Evolutionary conservation across 2,888 invertebrate species (phyloP).

Genomic region (Rhagium mordax): DNA sequence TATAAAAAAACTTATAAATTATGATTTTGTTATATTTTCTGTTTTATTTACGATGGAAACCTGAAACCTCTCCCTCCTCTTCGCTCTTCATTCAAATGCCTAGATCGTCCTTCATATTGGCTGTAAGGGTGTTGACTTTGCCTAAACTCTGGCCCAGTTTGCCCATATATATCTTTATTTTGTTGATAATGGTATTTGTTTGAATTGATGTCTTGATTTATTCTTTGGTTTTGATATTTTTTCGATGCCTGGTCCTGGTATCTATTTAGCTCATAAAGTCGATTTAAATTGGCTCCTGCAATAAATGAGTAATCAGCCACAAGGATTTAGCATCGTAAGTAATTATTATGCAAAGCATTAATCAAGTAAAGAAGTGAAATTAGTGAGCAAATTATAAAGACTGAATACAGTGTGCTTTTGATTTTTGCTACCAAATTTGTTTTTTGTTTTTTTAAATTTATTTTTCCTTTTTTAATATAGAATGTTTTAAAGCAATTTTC

Average conservation of each 20-base stretch:
- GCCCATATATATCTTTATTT: background rate
- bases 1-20: background rate
- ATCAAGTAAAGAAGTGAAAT: background rate
- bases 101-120: background rate
- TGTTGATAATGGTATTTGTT: constrained; percentile 25
- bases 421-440: too few species aligned
- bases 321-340: background rate
- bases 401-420: background rate
- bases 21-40: background rate
- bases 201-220: background rate
- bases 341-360: background rate
- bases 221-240: constrained; percentile 18
- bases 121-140: background rate
- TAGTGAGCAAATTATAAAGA: background rate
- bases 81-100: background rate
- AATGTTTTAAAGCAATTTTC: too few species aligned
- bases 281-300: constrained; percentile 10
- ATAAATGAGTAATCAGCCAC: background rate
- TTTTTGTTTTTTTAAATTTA: too few species aligned
- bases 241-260: constrained; percentile 19
- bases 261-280: background rate
- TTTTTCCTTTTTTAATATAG: too few species aligned
- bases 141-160: background rate
- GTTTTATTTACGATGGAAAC: constrained; percentile 37
- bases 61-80: constrained; percentile 32